A percentile compares a stretch with the other conserved stretches of the same genome.
These are phyloP conservation scores for Zygothrica quintamaculata DNA, from an alignment of 2,888 invertebrate species.

Conservation along the genomic window DNA sequence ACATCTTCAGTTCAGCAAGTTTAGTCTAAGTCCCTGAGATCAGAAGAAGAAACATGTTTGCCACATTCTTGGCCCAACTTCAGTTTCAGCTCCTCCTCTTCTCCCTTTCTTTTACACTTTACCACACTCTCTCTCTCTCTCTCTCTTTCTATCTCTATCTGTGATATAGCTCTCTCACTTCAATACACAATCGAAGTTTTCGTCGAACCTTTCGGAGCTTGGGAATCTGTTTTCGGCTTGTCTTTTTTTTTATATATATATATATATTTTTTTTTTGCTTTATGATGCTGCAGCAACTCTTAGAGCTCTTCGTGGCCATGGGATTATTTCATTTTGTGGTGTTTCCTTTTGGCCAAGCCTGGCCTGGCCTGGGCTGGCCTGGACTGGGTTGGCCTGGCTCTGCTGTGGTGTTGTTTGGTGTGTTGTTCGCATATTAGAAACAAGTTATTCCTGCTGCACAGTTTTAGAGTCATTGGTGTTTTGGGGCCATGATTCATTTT, in stretches of 20 bases:
- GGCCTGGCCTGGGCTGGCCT: slow-evolving; percentile 17
- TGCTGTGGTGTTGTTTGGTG: too few species aligned
- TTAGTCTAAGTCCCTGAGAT: slow-evolving; percentile 11
- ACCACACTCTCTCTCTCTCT: slow-evolving; percentile 11
- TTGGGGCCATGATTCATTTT: slow-evolving; percentile 72
- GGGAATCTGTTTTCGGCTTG: slow-evolving; percentile 78
- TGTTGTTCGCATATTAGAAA: slow-evolving; percentile 71
- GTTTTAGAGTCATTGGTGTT: slow-evolving; percentile 56
- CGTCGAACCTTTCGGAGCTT: slow-evolving; percentile 78
- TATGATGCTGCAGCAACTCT: slow-evolving; percentile 5
- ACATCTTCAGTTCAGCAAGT: slow-evolving; percentile 10
- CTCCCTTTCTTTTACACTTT: slow-evolving; percentile 19
- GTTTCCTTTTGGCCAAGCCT: slow-evolving; percentile 71
- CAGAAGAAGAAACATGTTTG: slow-evolving; percentile 73
- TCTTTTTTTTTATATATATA: slow-evolving; percentile 24
- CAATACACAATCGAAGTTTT: slow-evolving; percentile 74
- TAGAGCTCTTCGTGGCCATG: slow-evolving; percentile 68
- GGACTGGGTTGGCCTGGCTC: neutral
- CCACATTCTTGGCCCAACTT: slow-evolving; percentile 74
- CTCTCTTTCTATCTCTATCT: slow-evolving; percentile 10
- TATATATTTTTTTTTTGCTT: slow-evolving; percentile 40
- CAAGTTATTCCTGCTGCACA: slow-evolving; percentile 75
- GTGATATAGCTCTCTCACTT: slow-evolving; percentile 12
- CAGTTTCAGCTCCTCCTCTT: slow-evolving; percentile 34
- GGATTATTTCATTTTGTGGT: slow-evolving; percentile 82